Conservation (phyloP, 2,797 vertebrate genomes). For the Lithobates sylvaticus region DNA sequence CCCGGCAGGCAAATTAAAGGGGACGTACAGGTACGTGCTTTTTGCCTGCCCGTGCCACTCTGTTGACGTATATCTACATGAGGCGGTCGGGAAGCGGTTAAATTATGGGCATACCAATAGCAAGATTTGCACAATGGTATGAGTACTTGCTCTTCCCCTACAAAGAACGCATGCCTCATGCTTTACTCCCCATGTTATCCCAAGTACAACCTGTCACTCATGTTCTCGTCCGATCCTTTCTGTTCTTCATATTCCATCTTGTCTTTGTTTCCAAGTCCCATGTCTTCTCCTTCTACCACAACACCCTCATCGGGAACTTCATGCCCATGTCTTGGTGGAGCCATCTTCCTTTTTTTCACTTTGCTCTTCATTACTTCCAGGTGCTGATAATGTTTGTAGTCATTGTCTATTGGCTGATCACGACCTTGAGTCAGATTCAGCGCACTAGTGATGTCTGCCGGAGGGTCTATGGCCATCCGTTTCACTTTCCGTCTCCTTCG, state of each 20-base stretch:
- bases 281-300: constrained; percentile 92
- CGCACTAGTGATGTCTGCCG: constrained; percentile 81
- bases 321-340: constrained; percentile 75
- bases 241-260: constrained; percentile 97
- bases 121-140: background rate
- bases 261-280: constrained; percentile 82
- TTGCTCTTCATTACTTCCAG: constrained; percentile 83
- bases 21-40: too few relatives aligned
- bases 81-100: too few relatives aligned
- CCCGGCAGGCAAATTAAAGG: too few relatives aligned
- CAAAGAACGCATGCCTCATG: too few relatives aligned
- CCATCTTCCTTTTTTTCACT: constrained; percentile 92
- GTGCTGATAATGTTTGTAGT: constrained; percentile 71
- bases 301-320: constrained; percentile 91
- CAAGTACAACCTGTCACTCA: constrained; percentile 95
- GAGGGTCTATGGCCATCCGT: constrained; percentile 94
- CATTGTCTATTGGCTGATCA: constrained; percentile 79
- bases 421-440: constrained; percentile 78
- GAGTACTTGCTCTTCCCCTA: background rate
- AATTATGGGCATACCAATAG: too few relatives aligned
- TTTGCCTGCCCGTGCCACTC: too few relatives aligned
- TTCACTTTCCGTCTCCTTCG: constrained; percentile 93
- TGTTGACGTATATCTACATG: too few relatives aligned
- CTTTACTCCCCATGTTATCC: background rate
- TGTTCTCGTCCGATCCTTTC: constrained; percentile 96